Percentiles rank a stretch among this genome's conserved stretches.
These are phyloP conservation scores for Mnemiopsis leidyi DNA, from an alignment of 37 sponge, comb jelly and placozoan species.

Conservation along the genomic window DNA sequence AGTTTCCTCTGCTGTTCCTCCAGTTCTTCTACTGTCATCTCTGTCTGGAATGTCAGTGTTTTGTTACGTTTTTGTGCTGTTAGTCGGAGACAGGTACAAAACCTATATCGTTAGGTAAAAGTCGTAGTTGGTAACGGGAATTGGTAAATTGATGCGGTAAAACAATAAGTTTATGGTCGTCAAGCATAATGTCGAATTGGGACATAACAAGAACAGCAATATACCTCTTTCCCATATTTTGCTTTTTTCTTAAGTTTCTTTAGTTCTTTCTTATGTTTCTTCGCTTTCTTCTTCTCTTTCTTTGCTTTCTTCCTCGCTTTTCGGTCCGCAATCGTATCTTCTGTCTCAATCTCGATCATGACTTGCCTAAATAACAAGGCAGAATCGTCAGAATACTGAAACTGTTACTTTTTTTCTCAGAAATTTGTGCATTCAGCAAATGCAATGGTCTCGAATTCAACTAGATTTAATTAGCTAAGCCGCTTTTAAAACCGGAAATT, in stretches of 20 bases:
- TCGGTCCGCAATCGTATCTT: not conserved
- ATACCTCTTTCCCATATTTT: not conserved
- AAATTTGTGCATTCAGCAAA: too few species aligned
- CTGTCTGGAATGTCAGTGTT: too few species aligned
- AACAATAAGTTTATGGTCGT: not conserved
- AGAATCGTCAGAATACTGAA: not conserved
- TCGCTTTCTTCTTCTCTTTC: slow-evolving; percentile 60
- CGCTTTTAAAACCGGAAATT: too few species aligned
- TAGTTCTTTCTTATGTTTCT: slow-evolving; percentile 20
- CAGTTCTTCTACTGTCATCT: not conserved
- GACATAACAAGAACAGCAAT: not conserved
- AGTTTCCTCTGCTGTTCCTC: slow-evolving; percentile 33
- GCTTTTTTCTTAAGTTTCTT: slow-evolving; percentile 37
- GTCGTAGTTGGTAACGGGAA: too few species aligned
- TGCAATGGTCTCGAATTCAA: too few species aligned
- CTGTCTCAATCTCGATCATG: slow-evolving; percentile 19
- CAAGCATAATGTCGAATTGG: too few species aligned
- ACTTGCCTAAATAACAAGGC: slow-evolving; percentile 49
- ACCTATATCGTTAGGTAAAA: too few species aligned
- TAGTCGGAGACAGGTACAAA: too few species aligned
- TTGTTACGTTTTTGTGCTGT: too few species aligned
- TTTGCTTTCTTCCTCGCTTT: slow-evolving; percentile 34
- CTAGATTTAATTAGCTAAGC: too few species aligned
- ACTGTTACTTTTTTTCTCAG: not conserved
- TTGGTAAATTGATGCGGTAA: too few species aligned